Percentiles rank a stretch among this genome's conserved stretches.
phyloP scores from a whole-genome alignment of 2,888 invertebrate genomes.

The Tenthredo scrophulariae region DNA sequence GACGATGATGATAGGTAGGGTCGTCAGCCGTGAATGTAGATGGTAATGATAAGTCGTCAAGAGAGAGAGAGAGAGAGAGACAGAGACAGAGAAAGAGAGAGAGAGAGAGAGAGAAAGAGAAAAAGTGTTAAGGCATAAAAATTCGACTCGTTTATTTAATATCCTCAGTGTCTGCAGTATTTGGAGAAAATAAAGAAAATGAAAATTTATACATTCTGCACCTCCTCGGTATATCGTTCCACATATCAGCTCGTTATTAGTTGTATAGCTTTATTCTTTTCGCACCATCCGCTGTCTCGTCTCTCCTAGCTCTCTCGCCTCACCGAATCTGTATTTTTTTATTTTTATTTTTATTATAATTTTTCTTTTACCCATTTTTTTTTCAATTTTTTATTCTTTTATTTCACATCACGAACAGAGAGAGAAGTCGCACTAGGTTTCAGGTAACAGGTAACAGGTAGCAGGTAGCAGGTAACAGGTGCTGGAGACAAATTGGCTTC shows the following conservation, averaged over 20 bases:
- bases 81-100: background rate
- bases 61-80: background rate
- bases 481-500: conserved; percentile 49
- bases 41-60: conserved; percentile 39
- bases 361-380: too few species aligned
- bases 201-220: too few species aligned
- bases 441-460: background rate
- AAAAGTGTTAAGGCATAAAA: background rate
- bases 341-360: too few species aligned
- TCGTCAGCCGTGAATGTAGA: conserved; percentile 40
- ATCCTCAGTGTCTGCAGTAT: too few species aligned
- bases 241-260: too few species aligned
- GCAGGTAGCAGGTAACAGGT: conserved; percentile 47
- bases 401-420: background rate
- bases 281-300: too few species aligned
- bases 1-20: conserved; percentile 3
- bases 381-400: background rate
- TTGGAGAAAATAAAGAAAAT: too few species aligned
- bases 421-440: background rate
- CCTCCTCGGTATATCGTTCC: too few species aligned
- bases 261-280: too few species aligned
- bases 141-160: background rate
- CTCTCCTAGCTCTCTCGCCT: too few species aligned
- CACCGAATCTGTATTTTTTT: background rate
- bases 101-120: background rate